Conservation (phyloP, 2,113 vertebrate genomes). For the Lepidothrix coronata region DNA sequence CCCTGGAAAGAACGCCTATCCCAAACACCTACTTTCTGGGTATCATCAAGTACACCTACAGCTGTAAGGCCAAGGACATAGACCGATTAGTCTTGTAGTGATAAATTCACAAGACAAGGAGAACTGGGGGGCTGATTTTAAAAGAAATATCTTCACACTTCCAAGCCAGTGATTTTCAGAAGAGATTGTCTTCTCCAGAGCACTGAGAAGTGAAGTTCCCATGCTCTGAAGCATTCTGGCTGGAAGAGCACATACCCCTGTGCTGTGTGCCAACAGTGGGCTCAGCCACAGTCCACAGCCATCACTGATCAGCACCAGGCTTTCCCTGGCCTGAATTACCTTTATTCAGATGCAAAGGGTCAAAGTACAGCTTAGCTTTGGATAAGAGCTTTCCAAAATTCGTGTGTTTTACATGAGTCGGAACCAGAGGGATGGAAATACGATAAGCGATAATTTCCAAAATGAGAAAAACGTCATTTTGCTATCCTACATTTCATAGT, state of each 20-base stretch:
- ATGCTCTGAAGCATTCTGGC: rapidly evolving
- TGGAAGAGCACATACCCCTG: rapidly evolving
- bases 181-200: not conserved
- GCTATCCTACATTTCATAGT: not conserved
- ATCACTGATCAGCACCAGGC: too few species aligned
- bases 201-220: rapidly evolving
- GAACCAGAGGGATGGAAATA: not conserved
- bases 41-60: not conserved
- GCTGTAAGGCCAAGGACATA: not conserved
- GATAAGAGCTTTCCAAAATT: not conserved
- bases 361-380: not conserved
- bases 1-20: not conserved
- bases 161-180: not conserved
- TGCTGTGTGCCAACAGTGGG: rapidly evolving
- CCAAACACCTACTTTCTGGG: not conserved
- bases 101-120: not conserved
- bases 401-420: not conserved
- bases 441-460: not conserved
- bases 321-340: not conserved
- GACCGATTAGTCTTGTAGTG: not conserved
- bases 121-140: not conserved
- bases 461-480: not conserved
- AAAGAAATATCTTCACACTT: not conserved
- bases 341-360: not conserved
- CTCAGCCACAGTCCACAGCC: rapidly evolving